Conservation (phyloP, 2,888 invertebrate genomes). For the Neria commutata region DNA sequence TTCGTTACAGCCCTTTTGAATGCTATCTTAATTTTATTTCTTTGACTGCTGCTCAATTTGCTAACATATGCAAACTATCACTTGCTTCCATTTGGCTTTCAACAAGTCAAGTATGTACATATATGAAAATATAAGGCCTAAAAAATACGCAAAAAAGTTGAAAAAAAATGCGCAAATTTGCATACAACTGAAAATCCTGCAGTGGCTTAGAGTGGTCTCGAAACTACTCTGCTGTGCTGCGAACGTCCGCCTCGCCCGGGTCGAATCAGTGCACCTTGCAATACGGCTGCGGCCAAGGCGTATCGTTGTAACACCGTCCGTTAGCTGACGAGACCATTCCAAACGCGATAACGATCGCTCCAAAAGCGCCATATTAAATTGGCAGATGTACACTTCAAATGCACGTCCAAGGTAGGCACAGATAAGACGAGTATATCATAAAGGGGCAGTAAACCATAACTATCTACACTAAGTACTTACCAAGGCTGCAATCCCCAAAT, state of each 20-base stretch:
- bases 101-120: too few species aligned
- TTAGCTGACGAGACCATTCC: constrained; percentile 63
- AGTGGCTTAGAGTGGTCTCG: constrained; percentile 63
- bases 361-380: constrained; percentile 42
- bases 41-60: too few species aligned
- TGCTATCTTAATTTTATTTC: too few species aligned
- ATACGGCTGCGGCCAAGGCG: constrained; percentile 33
- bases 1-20: too few species aligned
- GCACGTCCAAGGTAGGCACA: too few species aligned
- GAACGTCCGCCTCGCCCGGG: constrained; percentile 6
- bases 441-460: too few species aligned
- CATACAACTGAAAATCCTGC: constrained; percentile 52
- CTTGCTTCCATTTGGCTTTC: too few species aligned
- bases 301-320: constrained; percentile 35
- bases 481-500: too few species aligned
- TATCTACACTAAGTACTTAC: too few species aligned
- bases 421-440: too few species aligned
- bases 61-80: too few species aligned
- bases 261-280: too few species aligned
- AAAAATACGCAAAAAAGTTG: not conserved
- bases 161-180: constrained; percentile 53
- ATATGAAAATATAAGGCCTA: not conserved
- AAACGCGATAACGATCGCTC: constrained; percentile 59
- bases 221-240: constrained; percentile 51
- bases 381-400: not conserved